Percentiles rank a stretch among this genome's conserved stretches.
Conservation (phyloP, 1,140 invertebrate genomes). For the Linepithema humile region DNA sequence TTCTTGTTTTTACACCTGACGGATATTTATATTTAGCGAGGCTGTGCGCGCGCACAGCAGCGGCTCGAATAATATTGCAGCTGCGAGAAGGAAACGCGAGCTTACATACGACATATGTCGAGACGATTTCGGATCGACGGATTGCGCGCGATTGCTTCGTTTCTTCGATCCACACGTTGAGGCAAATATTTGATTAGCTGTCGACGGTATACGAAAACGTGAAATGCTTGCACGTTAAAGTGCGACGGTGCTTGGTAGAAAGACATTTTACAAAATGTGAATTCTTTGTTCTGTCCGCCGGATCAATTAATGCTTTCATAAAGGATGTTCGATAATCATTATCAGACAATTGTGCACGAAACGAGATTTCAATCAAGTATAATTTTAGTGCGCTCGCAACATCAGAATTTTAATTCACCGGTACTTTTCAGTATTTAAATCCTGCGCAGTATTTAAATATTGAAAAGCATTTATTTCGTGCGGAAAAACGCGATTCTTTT, state of each 20-base stretch:
- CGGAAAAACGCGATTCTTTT: background rate
- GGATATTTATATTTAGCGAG: constrained; percentile 6
- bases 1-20: constrained; percentile 29
- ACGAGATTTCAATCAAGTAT: background rate
- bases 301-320: background rate
- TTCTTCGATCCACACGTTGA: background rate
- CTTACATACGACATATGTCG: background rate
- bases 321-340: background rate
- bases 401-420: too few relatives aligned
- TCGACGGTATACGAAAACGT: background rate
- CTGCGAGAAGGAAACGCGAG: background rate
- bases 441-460: too few relatives aligned
- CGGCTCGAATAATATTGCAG: background rate
- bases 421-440: too few relatives aligned
- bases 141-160: background rate
- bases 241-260: background rate
- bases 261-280: background rate
- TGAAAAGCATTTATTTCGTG: background rate
- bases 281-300: background rate
- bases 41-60: background rate
- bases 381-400: background rate
- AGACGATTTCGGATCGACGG: background rate
- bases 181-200: background rate
- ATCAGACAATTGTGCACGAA: background rate
- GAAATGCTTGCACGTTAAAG: background rate